phyloP scores from a whole-genome alignment of 2,888 invertebrate species.

The Euplexia lucipara region DNA sequence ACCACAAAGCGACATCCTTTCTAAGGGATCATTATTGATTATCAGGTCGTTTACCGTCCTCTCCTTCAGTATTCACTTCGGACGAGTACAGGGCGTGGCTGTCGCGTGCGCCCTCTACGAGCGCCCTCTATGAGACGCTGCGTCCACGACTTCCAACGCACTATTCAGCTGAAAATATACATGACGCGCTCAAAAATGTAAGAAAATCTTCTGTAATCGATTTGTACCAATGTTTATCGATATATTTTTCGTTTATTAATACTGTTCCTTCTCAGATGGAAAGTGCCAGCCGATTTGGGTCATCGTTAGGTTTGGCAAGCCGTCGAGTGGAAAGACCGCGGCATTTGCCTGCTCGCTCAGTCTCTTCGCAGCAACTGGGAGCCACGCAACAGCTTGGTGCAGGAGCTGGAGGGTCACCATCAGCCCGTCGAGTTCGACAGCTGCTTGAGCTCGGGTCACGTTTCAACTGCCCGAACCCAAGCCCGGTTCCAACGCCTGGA shows the following conservation, averaged over 20 bases:
- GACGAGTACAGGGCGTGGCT: conserved; percentile 98
- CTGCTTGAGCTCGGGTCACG: conserved; percentile 93
- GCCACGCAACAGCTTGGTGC: conserved; percentile 78
- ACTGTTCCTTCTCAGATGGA: conserved; percentile 79
- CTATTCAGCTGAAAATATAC: conserved; percentile 98
- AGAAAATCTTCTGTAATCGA: conserved; percentile 70
- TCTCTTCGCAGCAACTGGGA: conserved; percentile 94
- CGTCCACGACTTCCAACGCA: conserved; percentile 94
- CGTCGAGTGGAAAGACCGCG: conserved; percentile 89
- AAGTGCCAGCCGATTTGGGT: conserved; percentile 92
- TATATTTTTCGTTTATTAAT: conserved; percentile 16
- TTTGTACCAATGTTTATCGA: not conserved
- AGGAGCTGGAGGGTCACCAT: conserved; percentile 91
- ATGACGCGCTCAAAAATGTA: conserved; percentile 96
- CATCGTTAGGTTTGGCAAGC: conserved; percentile 89
- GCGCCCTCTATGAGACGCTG: conserved; percentile 97
- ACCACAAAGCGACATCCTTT: not conserved
- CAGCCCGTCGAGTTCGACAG: conserved; percentile 95
- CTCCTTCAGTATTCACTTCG: conserved; percentile 94
- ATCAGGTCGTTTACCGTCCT: conserved; percentile 86
- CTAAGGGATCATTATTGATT: conserved; percentile 55
- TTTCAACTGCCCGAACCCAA: conserved; percentile 92
- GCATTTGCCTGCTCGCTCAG: conserved; percentile 94
- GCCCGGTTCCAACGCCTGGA: conserved; percentile 95
- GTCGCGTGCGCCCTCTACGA: conserved; percentile 96